Evolutionary conservation across 2,113 vertebrate species (phyloP).

Genomic region (Caretta caretta): DNA sequence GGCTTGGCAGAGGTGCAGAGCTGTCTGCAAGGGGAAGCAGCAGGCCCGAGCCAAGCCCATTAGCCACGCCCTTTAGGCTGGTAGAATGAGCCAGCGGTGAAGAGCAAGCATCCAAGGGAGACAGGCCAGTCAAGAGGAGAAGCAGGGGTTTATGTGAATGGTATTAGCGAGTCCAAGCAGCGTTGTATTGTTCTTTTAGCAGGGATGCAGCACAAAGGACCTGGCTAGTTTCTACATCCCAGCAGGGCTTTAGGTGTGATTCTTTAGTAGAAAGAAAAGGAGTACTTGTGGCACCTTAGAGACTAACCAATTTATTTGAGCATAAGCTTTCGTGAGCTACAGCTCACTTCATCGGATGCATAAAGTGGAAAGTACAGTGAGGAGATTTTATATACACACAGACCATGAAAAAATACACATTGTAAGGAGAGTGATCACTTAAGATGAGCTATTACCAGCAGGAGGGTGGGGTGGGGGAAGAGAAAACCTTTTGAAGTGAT

Average conservation of each 20-base stretch:
- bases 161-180: background rate
- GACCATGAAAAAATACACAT: too few species aligned
- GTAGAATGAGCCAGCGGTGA: background rate
- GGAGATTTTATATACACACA: too few species aligned
- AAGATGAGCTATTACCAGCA: too few species aligned
- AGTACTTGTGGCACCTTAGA: too few species aligned
- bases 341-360: too few species aligned
- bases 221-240: background rate
- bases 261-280: background rate
- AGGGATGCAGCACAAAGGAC: background rate
- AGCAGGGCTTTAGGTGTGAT: background rate
- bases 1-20: background rate
- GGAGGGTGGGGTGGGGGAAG: too few species aligned
- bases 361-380: too few species aligned
- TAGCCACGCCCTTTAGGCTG: background rate
- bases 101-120: background rate
- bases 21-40: rapidly evolving
- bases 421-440: too few species aligned
- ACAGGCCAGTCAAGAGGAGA: background rate
- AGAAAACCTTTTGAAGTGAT: too few species aligned
- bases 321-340: too few species aligned
- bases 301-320: too few species aligned
- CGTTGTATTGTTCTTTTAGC: background rate
- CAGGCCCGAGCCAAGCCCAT: background rate
- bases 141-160: background rate